Base-by-base conservation (phyloP, 2,888 invertebrate genomes). In the Nephrotoma appendiculata region DNA sequence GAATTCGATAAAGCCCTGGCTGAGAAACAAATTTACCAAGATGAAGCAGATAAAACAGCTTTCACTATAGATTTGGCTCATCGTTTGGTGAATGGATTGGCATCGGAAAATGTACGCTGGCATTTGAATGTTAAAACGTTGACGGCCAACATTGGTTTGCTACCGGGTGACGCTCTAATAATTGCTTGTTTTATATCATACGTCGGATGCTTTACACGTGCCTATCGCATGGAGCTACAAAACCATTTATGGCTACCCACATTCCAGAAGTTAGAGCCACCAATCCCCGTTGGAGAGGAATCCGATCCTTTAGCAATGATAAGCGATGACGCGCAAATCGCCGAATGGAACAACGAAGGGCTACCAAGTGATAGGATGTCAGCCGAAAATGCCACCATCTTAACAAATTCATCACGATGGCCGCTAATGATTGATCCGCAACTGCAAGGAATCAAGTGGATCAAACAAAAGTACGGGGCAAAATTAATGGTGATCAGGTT, bases 341-440 rank as follows among this genome's bases (percentile, higher is more conserved):
- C 98, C 0, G 93, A 94, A 87, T 99, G 98, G 98, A 98, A 98
- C 90, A 98, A 98, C 90, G 97, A 98, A 91, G 98, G 96, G 0
- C 92, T 99, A 86, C 98, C 98, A 5, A 96, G 95, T 86, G 98
- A 98, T 91, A 93, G 96, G 86, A 98, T 98, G 98, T 98, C 98
- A 6, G 94, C 97, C 0, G 98, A 98, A 91, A 98, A 98, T 91
- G 98, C 98, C 5, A 96, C 97, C 19, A 98, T 98, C 88, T 93
- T 98, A 86, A 95, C 95, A 19, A 96, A 96, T 91, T 98, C 98
- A 0, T 95, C 97, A 71, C 93, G 98, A 42, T 98, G 98, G 97
- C 98, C 98, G 0, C 92, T 98, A 19, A 97, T 98, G 94, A 98
- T 98, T 88, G 98, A 98, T 92, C 98, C 98, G 0, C 98, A 98